phyloP scores from a whole-genome alignment of 2,888 invertebrate genomes.

The Leucozona laternaria region DNA sequence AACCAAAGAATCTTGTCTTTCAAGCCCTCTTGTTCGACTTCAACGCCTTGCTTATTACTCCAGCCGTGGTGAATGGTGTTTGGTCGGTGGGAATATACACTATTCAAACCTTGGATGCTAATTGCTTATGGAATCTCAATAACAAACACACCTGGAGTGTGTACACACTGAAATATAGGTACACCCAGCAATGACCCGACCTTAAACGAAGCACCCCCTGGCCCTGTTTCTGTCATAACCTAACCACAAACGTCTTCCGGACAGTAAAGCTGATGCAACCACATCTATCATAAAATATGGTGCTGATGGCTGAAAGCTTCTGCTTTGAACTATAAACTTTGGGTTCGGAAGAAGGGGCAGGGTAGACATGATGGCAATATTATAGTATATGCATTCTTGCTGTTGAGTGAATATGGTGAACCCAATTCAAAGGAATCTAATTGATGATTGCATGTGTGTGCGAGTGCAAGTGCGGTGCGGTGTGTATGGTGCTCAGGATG shows the following conservation, averaged over 20 bases:
- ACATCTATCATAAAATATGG: constrained; percentile 31
- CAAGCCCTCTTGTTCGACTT: constrained; percentile 13
- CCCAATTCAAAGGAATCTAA: constrained; percentile 71
- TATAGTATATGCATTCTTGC: constrained; percentile 14
- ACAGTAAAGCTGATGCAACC: constrained; percentile 36
- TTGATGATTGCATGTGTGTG: constrained; percentile 69
- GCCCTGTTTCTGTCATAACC: constrained; percentile 9
- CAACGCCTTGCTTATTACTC: constrained; percentile 5
- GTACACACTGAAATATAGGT: constrained; percentile 33
- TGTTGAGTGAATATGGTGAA: constrained; percentile 64
- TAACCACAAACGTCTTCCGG: constrained; percentile 50
- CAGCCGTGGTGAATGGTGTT: background rate
- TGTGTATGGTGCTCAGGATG: background rate
- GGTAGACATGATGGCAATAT: background rate
- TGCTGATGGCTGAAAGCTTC: constrained; percentile 8
- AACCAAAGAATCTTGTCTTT: constrained; percentile 26
- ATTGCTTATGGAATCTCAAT: constrained; percentile 73
- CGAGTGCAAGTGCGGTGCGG: too few species aligned
- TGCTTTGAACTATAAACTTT: constrained; percentile 66
- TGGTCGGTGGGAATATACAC: constrained; percentile 1
- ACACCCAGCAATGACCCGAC: constrained; percentile 51
- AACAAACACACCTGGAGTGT: constrained; percentile 55
- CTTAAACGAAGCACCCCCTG: constrained; percentile 15
- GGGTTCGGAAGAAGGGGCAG: constrained; percentile 17
- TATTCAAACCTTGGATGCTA: constrained; percentile 49